Conservation (phyloP, 2,113 vertebrate species). For the Labeo catla region DNA sequence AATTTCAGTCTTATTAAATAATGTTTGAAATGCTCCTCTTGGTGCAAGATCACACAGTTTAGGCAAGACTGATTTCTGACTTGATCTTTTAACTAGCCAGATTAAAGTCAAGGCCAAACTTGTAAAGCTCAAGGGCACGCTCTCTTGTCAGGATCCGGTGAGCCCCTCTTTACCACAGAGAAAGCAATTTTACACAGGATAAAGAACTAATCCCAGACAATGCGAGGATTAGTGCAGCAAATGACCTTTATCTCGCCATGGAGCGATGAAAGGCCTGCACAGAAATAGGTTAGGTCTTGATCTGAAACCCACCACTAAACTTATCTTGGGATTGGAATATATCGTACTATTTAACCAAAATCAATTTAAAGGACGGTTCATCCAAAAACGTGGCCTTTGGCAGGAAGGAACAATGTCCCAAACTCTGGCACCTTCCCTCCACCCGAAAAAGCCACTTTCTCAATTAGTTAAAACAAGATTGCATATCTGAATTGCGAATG, state of each 20-base stretch:
- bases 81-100: conserved; percentile 44
- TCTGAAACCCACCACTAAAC: conserved; percentile 10
- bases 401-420: not conserved
- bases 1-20: not conserved
- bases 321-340: not conserved
- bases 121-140: conserved; percentile 37
- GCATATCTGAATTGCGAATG: not conserved
- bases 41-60: not conserved
- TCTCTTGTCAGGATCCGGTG: conserved; percentile 42
- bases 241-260: conserved; percentile 45
- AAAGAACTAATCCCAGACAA: conserved; percentile 57
- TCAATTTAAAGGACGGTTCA: not conserved
- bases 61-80: not conserved
- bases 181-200: conserved; percentile 55
- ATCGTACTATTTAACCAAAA: not conserved
- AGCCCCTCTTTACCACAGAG: conserved; percentile 49
- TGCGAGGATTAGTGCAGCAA: conserved; percentile 50
- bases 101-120: conserved; percentile 44
- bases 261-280: conserved; percentile 15
- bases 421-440: not conserved
- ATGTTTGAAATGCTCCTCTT: conserved; percentile 12
- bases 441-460: not conserved
- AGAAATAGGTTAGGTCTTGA: conserved; percentile 26
- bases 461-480: not conserved
- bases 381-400: not conserved